Evolutionary conservation across 2,113 vertebrate genomes (phyloP), one percentile per base, ranked within the genome.

Genomic region (Campylorhamphus procurvoides): DNA sequence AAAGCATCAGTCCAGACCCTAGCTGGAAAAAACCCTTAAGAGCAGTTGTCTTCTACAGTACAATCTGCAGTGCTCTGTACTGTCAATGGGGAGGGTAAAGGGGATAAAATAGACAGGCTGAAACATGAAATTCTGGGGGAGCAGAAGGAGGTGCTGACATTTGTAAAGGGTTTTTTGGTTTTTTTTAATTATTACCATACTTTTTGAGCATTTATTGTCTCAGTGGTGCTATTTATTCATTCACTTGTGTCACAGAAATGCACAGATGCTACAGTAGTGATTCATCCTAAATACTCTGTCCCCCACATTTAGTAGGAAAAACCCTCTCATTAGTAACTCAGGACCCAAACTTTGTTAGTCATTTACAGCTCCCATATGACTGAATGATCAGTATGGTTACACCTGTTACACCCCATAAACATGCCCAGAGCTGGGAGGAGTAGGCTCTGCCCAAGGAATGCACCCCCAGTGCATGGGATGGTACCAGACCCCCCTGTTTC

Each of bases 331-430:
- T 2, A 7, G 28, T 17, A 23, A 33, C 22, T 19, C 33, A 37
- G 39, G 18, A n/a, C 24, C 49, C 58, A 80, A 19, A 31, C 20
- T 37, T 44, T 74, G 42, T 35, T 29, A 5, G n/a, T 35, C 23
- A 44, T 39, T 81, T 39, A 31, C 52, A 63, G 22, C 4, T 75
- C 39, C 40, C 4, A 0, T 27, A 4, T 9, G 17, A 31, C 52
- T 67, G 28, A 49, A 8, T 12, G 28, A 40, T 49, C 5, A 7
- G 31, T 13, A 28, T 31, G 12, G 6, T 22, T 39, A 31, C 22
- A 62, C 18, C 18, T 1, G 0, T 23, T 47, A 5, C 18, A 39
- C 3, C 28, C 39, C 58, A 49, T 2, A 33, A 40, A 37, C 0
- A 0, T 58, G 40, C 50, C 52, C 56, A 46, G 67, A n/a, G 55